phyloP scores from a whole-genome alignment of 2,888 invertebrate genomes.

The Leistus spinibarbis region DNA sequence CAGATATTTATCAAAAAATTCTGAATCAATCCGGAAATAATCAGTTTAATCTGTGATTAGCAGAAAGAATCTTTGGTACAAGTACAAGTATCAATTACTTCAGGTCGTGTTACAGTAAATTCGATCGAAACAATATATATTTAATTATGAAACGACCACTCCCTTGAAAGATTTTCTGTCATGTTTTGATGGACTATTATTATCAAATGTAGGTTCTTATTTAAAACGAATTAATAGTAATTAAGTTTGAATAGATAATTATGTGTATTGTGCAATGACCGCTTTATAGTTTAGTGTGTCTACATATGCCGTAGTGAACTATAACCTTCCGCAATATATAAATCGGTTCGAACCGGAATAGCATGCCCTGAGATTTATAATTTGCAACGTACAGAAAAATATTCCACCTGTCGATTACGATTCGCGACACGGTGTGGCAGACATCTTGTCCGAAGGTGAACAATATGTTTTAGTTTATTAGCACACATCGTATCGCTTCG shows the following conservation, averaged over 20 bases:
- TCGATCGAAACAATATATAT: too few relatives aligned
- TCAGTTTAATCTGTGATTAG: background rate
- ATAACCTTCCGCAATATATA: background rate
- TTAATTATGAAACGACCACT: too few relatives aligned
- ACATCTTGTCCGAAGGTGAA: conserved; percentile 28
- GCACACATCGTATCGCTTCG: background rate
- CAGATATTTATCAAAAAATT: background rate
- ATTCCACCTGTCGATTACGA: conserved; percentile 4
- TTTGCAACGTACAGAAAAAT: background rate
- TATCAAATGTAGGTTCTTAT: too few relatives aligned
- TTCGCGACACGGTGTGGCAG: conserved; percentile 10
- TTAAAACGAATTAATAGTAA: background rate
- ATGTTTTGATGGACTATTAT: too few relatives aligned
- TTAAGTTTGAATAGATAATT: background rate
- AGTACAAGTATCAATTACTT: too few relatives aligned
- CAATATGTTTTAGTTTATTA: conserved; percentile 13
- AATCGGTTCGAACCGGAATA: background rate
- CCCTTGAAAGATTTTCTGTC: too few relatives aligned
- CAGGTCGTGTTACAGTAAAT: too few relatives aligned
- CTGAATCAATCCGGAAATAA: background rate
- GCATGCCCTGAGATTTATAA: background rate
- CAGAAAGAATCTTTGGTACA: too few relatives aligned
- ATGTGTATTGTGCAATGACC: background rate
- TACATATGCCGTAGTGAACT: background rate
- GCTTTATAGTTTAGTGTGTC: too few relatives aligned